A percentile compares a stretch with the other conserved stretches of the same genome.
Conservation (phyloP, 2,888 invertebrate genomes). For the Creontiades dilutus region DNA sequence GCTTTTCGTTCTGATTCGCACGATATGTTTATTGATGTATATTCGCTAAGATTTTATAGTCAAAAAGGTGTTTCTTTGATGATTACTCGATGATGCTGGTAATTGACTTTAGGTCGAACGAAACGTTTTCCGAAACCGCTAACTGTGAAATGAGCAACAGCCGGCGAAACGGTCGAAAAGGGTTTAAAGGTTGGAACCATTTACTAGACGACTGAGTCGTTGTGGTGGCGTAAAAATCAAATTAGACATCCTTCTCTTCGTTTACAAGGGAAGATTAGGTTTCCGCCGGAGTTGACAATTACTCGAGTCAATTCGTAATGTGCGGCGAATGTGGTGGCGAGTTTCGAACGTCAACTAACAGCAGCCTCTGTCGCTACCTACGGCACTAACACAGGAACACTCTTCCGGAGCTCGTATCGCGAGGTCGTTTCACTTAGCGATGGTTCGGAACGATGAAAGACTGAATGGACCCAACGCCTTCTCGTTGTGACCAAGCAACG, state of each 20-base stretch:
- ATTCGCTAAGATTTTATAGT: too few species aligned
- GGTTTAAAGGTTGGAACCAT: too few species aligned
- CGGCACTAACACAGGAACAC: not conserved
- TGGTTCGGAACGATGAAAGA: too few species aligned
- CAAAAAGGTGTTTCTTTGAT: too few species aligned
- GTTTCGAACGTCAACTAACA: not conserved
- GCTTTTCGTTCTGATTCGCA: too few species aligned
- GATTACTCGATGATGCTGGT: too few species aligned
- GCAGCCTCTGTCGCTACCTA: not conserved
- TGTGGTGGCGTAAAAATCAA: slow-evolving; percentile 1
- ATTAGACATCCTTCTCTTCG: slow-evolving; percentile 17
- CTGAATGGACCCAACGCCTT: not conserved
- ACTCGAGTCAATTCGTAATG: slow-evolving; percentile 3
- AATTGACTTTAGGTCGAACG: too few species aligned
- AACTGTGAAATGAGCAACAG: too few species aligned
- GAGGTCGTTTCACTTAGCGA: slow-evolving; percentile 21
- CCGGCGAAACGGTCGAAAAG: too few species aligned
- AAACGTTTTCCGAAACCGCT: too few species aligned
- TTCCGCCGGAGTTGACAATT: slow-evolving; percentile 28
- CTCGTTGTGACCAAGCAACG: not conserved
- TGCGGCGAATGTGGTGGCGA: slow-evolving; percentile 13
- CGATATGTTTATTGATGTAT: too few species aligned
- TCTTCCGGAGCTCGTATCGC: not conserved
- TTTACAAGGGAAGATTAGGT: slow-evolving; percentile 42
- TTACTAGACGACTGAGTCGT: not conserved